These are phyloP conservation scores for Castor canadensis DNA, from an alignment of 2,113 vertebrate species.

Conservation along the genomic window DNA sequence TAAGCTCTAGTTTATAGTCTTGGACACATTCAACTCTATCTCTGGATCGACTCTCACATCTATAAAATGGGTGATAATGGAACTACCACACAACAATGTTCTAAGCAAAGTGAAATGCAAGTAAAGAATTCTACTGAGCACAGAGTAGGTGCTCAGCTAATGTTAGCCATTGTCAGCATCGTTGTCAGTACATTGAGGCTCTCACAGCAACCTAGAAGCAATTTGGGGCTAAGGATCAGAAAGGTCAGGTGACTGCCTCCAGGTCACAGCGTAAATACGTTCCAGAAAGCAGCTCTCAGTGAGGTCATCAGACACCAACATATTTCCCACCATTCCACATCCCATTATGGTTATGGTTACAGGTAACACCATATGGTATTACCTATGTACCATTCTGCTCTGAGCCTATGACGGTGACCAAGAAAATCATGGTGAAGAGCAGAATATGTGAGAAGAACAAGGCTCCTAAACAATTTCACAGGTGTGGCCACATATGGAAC, in stretches of 20 bases:
- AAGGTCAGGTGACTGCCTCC: background rate
- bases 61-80: background rate
- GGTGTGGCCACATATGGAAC: background rate
- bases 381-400: background rate
- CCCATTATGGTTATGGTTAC: background rate
- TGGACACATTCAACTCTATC: background rate
- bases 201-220: background rate
- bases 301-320: background rate
- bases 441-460: background rate
- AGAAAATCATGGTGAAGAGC: background rate
- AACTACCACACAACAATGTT: background rate
- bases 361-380: no score
- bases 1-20: background rate
- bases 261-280: background rate
- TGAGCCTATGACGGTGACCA: background rate
- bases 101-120: background rate
- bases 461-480: background rate
- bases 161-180: rapidly evolving
- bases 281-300: background rate
- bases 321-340: background rate
- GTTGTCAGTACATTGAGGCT: background rate
- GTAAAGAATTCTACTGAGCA: background rate
- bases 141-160: background rate
- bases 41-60: background rate
- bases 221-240: background rate